Conservation (phyloP, 2,888 invertebrate genomes). For the Xylota sylvarum region DNA sequence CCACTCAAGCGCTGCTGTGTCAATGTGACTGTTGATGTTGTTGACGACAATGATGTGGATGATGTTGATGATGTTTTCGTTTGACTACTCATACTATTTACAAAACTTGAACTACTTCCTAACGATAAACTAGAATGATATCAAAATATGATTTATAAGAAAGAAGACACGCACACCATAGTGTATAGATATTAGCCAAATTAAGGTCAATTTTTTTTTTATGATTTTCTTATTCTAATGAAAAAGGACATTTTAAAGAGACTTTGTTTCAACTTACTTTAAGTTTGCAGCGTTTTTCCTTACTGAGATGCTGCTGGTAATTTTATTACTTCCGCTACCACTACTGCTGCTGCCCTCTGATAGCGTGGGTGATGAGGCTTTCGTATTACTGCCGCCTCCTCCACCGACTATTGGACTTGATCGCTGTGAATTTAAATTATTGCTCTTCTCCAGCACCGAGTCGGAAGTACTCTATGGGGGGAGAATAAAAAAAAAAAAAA, state of each 20-base stretch:
- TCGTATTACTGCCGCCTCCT: slow-evolving; percentile 77
- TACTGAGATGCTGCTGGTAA: slow-evolving; percentile 79
- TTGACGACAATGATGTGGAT: slow-evolving; percentile 74
- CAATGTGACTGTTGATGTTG: slow-evolving; percentile 74
- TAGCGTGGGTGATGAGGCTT: slow-evolving; percentile 82
- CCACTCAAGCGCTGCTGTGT: slow-evolving; percentile 79
- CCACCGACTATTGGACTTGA: slow-evolving; percentile 76
- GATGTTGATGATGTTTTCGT: slow-evolving; percentile 80
- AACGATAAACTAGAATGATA: slow-evolving; percentile 82
- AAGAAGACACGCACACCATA: slow-evolving; percentile 48
- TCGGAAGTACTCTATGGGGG: slow-evolving; percentile 87
- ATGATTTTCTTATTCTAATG: slow-evolving; percentile 22
- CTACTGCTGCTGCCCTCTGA: slow-evolving; percentile 82
- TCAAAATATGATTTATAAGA: slow-evolving; percentile 54
- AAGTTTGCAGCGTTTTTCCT: slow-evolving; percentile 84
- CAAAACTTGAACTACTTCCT: slow-evolving; percentile 83
- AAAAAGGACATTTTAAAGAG: neutral
- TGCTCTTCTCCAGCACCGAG: slow-evolving; percentile 85
- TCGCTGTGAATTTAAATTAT: slow-evolving; percentile 80
- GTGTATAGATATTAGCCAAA: slow-evolving; percentile 1
- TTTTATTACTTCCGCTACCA: slow-evolving; percentile 78
- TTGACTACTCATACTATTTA: slow-evolving; percentile 83
- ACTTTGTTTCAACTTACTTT: slow-evolving; percentile 80
- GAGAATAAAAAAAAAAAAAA: slow-evolving; percentile 1
- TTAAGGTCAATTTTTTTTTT: neutral